Base-by-base conservation (phyloP, 2,797 vertebrate genomes). In the Selene dorsalis region DNA sequence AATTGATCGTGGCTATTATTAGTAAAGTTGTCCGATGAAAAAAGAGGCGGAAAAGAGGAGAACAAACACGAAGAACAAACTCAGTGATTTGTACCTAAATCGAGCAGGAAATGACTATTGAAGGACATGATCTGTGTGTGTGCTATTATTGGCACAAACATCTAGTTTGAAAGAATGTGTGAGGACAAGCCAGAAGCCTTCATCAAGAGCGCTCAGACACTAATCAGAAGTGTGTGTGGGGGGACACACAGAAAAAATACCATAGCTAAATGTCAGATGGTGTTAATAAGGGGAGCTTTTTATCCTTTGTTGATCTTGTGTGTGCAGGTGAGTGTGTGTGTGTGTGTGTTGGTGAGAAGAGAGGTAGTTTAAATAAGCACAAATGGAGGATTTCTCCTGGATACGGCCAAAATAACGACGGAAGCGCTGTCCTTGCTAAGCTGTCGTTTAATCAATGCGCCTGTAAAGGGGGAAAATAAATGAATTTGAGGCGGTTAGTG, bases 191-290 rank as follows among this genome's bases (percentile, higher is more conserved):
- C 67, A 48, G 80, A 55, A 77, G 75, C 82, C 57, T 83, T 81
- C 65, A 67, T 78, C 58, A 83, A 81, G 76, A 82, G 67, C 64
- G 48, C 67, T 73, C 71, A 22, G 30, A 58, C 76, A 71, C 48
- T 84, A 84, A 87, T 89, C 69, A 80, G 69, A 17, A 41, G 77
- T n/a, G 80, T 66, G n/a, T n/a, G 67, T 17, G 43, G 78, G 82
- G 70, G 20, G 68, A 82, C 88, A 88, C 70, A 53, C 8, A 41
- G 43, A 77, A 80, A 81, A 69, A 82, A 85, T 75, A 69, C 74
- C 80, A 64, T 13, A 30, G 73, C 83, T 88, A 93, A 93, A 93
- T 92, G 90, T 93, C 92, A 94, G 77, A 57, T 73, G 77, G 84
- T 69, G 77, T 79, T 88, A 91, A 91, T 87, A 87, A 87, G 66